A percentile compares a stretch with the other conserved stretches of the same genome.
Conservation (phyloP, 2,888 invertebrate genomes). For the Scelioninae gen. 1 region DNA sequence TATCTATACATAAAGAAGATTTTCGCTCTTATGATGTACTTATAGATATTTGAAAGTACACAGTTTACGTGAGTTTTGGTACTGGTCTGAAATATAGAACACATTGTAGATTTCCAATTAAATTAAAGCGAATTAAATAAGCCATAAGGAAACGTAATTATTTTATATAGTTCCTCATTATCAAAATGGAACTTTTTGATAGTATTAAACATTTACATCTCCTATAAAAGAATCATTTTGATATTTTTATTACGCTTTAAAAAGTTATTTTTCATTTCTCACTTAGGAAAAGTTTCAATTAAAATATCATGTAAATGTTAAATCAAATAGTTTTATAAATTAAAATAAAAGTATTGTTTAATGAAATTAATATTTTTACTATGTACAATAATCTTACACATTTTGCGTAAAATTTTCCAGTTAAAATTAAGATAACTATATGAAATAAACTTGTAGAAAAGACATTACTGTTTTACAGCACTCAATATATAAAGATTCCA, state of each 20-base stretch:
- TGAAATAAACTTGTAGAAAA: constrained; percentile 9
- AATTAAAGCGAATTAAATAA: neutral
- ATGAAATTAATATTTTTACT: no score
- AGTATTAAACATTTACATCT: neutral
- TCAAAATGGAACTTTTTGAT: neutral
- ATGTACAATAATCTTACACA: no score
- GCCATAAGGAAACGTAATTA: neutral
- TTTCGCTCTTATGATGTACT: constrained; percentile 2
- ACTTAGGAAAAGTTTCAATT: neutral
- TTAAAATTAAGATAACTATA: no score
- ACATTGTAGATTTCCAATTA: neutral
- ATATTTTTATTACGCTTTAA: neutral
- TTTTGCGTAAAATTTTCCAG: no score
- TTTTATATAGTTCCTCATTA: neutral
- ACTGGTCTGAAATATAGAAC: neutral
- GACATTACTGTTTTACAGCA: constrained; percentile 8
- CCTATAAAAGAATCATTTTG: neutral
- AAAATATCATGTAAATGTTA: neutral
- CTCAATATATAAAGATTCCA: constrained; percentile 10
- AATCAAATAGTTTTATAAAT: neutral
- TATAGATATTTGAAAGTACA: neutral
- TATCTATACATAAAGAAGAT: constrained; percentile 7
- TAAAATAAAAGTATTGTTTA: neutral
- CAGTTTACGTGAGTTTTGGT: neutral
- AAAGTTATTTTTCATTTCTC: neutral